Evolutionary conservation across 2,797 vertebrate genomes (phyloP), one percentile per base, ranked within the genome.

Genomic region (Ispidina lecontei): DNA sequence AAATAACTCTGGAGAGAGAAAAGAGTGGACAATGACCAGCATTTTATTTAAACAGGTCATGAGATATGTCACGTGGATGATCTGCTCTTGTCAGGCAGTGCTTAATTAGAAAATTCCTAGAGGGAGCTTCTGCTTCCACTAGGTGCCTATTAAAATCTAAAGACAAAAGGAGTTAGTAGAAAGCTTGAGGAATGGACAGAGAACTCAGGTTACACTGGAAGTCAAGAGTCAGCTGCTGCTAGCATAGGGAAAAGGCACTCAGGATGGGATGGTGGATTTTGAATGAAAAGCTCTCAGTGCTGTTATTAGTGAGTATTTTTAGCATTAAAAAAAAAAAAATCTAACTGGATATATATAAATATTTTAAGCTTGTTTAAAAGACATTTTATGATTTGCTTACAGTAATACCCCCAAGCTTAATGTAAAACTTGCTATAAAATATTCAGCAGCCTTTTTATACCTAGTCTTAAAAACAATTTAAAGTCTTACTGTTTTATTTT

Each of bases 71-170:
- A 96, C 67, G 43, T n/a, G 7, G 60, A 49, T 67, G 90, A 97
- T 81, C 64, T 81, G 83, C 89, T 95, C 92, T 95, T 97, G 96
- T 97, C 96, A 97, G 89, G 75, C 93, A 95, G 93, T 80, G 86
- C 92, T 96, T 98, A 97, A 98, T 98, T 98, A 97, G 94, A 97
- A 97, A 97, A 98, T 98, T 98, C 98, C 94, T 97, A 52, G 60
- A 96, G 85, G 95, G 81, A 91, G 46, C 68, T 93, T 62, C 47
- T 83, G 68, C 74, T 97, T 93, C 91, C 84, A 91, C 33, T 95
- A 95, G 81, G 79, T 97, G 84, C 80, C 91, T 96, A 97, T 95
- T 91, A 90, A 94, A 94, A 94, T 73, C 84, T 73, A 96, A 94
- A 90, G 88, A 94, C 67, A 89, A 91, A 94, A 93, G 65, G 49